A percentile compares a stretch with the other conserved stretches of the same genome.
Evolutionary conservation across 2,113 vertebrate species (phyloP).

Genomic region (Leiothrix lutea): DNA sequence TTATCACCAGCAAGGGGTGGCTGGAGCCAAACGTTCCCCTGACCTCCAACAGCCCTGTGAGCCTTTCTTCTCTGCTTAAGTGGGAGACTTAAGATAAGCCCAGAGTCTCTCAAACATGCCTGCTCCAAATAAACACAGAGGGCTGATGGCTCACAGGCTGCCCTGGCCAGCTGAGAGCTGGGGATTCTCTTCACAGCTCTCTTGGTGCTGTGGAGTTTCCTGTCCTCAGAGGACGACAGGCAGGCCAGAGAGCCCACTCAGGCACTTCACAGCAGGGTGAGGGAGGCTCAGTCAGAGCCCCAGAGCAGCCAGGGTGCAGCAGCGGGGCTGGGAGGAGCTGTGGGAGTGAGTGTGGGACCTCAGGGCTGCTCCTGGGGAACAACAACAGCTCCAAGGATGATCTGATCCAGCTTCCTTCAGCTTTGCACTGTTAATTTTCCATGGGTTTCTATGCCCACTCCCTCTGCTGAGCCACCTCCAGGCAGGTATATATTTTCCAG

Average conservation of each 20-base stretch:
- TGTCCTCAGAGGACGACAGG: rapidly evolving
- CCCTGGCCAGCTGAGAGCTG: not conserved
- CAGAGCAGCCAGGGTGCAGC: not conserved
- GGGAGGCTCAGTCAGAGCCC: not conserved
- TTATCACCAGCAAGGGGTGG: not conserved
- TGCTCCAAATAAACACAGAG: not conserved
- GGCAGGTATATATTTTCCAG: not conserved
- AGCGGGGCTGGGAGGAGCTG: rapidly evolving
- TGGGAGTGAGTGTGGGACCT: rapidly evolving
- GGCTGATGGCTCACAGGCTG: constrained; percentile 5
- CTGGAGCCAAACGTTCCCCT: not conserved
- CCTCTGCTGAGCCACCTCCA: not conserved
- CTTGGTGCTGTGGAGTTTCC: not conserved
- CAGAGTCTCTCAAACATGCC: not conserved
- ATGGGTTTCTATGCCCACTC: not conserved
- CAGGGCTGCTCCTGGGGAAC: not conserved
- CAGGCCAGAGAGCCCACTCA: not conserved
- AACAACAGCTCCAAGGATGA: not conserved
- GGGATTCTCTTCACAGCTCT: not conserved
- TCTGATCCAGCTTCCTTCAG: not conserved
- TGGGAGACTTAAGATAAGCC: constrained; percentile 3
- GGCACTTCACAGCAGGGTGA: rapidly evolving
- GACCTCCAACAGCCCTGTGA: not conserved
- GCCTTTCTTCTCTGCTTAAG: not conserved
- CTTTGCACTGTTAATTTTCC: not conserved